Evolutionary conservation across 2,113 vertebrate genomes (phyloP).

Genomic region (Mixornis gularis): DNA sequence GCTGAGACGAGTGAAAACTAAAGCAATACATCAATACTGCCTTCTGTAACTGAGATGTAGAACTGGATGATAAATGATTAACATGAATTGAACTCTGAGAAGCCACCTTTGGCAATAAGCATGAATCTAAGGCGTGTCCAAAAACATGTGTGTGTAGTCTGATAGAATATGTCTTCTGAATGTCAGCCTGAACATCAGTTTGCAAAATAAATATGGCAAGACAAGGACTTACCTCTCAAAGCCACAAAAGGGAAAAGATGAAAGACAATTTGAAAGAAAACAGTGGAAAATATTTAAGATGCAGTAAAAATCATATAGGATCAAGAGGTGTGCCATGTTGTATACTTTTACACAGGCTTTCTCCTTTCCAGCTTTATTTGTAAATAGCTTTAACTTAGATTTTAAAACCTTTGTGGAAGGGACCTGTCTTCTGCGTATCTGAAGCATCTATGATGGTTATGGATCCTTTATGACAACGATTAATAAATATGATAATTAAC

Average conservation of each 20-base stretch:
- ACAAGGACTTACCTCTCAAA: neutral
- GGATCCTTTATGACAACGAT: neutral
- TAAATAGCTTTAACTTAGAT: neutral
- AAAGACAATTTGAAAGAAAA: neutral
- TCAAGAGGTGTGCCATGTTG: neutral
- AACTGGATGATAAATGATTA: neutral
- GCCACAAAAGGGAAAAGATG: neutral
- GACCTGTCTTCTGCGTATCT: neutral
- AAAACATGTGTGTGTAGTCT: neutral
- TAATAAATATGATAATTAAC: constrained; percentile 4
- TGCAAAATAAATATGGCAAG: neutral
- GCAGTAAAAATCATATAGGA: neutral
- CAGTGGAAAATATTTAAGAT: neutral
- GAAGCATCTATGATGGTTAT: neutral
- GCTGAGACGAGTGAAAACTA: neutral
- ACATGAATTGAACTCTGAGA: neutral
- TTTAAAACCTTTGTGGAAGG: neutral
- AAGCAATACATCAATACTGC: neutral
- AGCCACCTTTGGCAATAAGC: neutral
- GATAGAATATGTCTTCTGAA: neutral
- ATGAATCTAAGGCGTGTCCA: neutral
- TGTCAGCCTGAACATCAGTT: neutral
- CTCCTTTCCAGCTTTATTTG: neutral
- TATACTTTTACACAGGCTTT: neutral
- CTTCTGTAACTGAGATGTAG: neutral